Evolutionary conservation across 2,888 invertebrate species (phyloP).

Genomic region (Eupithecia abbreviata): DNA sequence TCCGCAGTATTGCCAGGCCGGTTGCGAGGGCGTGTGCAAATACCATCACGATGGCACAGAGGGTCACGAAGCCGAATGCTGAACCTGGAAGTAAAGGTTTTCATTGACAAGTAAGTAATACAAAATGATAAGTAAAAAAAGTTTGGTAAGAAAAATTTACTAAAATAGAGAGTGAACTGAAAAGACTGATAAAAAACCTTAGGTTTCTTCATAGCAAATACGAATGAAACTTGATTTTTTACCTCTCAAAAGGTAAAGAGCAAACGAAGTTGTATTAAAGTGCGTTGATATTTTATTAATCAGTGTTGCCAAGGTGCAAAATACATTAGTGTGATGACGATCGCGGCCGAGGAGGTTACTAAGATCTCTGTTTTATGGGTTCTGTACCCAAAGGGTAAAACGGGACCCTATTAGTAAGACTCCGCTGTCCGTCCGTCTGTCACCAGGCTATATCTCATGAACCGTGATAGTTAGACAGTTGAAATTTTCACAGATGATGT

Average conservation of each 20-base stretch:
- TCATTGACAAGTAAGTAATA: not conserved
- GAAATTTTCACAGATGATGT: no score
- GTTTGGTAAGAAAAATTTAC: not conserved
- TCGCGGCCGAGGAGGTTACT: not conserved
- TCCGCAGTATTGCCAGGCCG: constrained; percentile 56
- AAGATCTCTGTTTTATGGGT: not conserved
- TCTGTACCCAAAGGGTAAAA: no score
- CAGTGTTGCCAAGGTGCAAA: not conserved
- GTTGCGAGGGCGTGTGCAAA: constrained; percentile 71
- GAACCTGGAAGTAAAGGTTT: constrained; percentile 54
- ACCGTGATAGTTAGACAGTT: no score
- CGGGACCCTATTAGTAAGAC: no score
- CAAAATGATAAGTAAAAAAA: not conserved
- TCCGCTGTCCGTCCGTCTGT: no score
- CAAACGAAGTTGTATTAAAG: not conserved
- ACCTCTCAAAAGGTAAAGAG: not conserved
- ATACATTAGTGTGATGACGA: not conserved
- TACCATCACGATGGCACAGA: constrained; percentile 74
- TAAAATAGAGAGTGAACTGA: not conserved
- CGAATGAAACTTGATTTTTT: not conserved
- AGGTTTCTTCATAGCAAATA: not conserved
- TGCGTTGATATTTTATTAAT: no score
- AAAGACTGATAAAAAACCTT: not conserved
- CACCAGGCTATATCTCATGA: no score
- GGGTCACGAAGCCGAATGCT: constrained; percentile 74